Base-by-base conservation (phyloP, 2,113 vertebrate genomes). In the Fregata magnificens region DNA sequence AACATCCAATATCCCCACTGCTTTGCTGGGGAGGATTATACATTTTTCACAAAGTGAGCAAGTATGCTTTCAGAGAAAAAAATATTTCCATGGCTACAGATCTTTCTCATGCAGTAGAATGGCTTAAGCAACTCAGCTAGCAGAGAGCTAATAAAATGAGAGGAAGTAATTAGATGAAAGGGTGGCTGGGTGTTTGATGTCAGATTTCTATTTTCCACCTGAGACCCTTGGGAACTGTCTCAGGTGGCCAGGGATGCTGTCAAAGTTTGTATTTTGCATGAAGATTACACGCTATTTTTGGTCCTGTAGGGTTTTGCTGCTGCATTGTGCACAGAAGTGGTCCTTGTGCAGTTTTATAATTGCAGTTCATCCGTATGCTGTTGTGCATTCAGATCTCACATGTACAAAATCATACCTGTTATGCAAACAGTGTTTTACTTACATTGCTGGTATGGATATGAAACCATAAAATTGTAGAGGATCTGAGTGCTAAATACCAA, bases 51-150 rank as follows among this genome's bases (percentile, higher is more conserved):
- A 1, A 95, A 94, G 66, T 50, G 86, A 87, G 84, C 81, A 69
- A 96, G 94, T 91, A 79, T 59, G 62, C 70, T 96, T 97, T 82
- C 86, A 82, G 86, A 65, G 73, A 49, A 79, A 86, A 70, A 90
- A 92, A 29, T 80, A 97, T 96, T 97, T 97, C 96, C 96, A 96
- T 97, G 93, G 89, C 96, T 95, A 97, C 95, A 93, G 91, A 94
- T 97, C 81, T 58, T 95, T 91, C 78, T 94, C 21, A 16, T 13
- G 28, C 44, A 18, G 1, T 52, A 47, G 86, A 96, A 95, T 82
- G 88, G 82, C 80, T 97, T 87, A 94, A 74, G 50, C 87, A 88
- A 45, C n/a, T 58, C 91, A 76, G 81, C 70, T 69, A 87, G 50
- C 49, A 86, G n/a, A 82, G 38, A 93, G 78, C 73, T 96, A 91